phyloP scores from a whole-genome alignment of 1,140 invertebrate species.

The Pantala flavescens region DNA sequence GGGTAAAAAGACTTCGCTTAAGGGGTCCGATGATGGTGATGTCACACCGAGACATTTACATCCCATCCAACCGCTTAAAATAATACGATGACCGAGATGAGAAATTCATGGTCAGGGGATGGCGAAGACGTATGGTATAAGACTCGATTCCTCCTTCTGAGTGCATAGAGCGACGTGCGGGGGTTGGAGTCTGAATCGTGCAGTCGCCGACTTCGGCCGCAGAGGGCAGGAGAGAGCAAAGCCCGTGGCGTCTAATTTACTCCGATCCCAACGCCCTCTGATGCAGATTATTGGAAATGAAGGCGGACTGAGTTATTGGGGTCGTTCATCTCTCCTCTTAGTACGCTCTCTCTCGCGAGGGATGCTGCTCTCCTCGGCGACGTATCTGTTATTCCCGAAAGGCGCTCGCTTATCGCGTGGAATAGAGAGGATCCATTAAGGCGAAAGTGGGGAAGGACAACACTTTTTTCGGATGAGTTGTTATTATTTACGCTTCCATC shows the following conservation, averaged over 20 bases:
- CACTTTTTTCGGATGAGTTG: too few relatives aligned
- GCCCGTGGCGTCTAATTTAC: not conserved
- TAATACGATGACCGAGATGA: not conserved
- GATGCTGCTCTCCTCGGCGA: not conserved
- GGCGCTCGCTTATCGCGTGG: too few relatives aligned
- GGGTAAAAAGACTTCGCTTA: not conserved
- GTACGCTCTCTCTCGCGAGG: not conserved
- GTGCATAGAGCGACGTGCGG: not conserved
- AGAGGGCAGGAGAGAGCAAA: not conserved
- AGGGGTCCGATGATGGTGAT: slow-evolving; percentile 3
- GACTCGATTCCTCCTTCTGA: not conserved
- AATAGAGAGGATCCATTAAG: too few relatives aligned
- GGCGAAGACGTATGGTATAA: not conserved
- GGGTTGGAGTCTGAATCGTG: not conserved
- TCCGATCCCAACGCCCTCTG: not conserved
- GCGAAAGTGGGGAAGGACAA: too few relatives aligned
- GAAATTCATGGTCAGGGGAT: not conserved
- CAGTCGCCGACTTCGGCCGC: not conserved
- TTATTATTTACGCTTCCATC: too few relatives aligned
- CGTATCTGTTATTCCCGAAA: too few relatives aligned
- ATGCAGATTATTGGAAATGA: slow-evolving; percentile 2
- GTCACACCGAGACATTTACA: not conserved
- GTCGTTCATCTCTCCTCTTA: not conserved
- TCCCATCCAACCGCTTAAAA: not conserved
- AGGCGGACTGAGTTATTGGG: not conserved